Evolutionary conservation across 2,113 vertebrate genomes (phyloP), one percentile per base, ranked within the genome.

Genomic region (Hypomesus transpacificus): DNA sequence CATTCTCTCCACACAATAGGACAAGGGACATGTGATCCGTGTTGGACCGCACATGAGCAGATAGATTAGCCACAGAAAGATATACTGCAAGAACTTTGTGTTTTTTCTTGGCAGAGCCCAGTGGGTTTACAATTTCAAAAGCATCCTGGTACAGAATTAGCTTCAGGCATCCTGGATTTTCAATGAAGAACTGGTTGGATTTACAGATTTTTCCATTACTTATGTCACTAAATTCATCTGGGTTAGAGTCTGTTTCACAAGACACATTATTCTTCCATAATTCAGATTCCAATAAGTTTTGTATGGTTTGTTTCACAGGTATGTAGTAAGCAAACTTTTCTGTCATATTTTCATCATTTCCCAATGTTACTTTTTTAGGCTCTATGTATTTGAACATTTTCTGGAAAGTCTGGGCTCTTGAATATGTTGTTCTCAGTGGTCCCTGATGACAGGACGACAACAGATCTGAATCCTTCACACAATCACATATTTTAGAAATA

Each of bases 261-360:
- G 58, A 77, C 56, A 66, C 7, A 64, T 66, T 63, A 75, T 70
- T 69, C 62, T 34, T 77, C 81, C 71, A 77, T 26, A 77, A 66
- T 61, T 82, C 72, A 66, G 80, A 84, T 56, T 80, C n/a, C 63
- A 79, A 69, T 62, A 83, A 66, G 20, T 21, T 57, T 3, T 14
- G 70, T 16, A 80, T 21, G 57, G 77, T 84, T 69, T 80, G 14
- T 69, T 14, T 69, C 61, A 82, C 75, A 63, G 75, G 78, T 75
- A 79, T 70, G 56, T 77, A 77, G 26, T 82, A 80, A 26, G 83
- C 80, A 82, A 60, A 80, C 51, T 22, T 73, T 68, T 77, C 20
- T 65, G 26, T 73, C 80, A 78, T 79, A 52, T 82, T 82, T 80
- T 78, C 80, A 77, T 81, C 51, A 51, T 28, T 75, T 71, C 75